Evolutionary conservation across 2,113 vertebrate genomes (phyloP).

Genomic region (Aramus guarauna): DNA sequence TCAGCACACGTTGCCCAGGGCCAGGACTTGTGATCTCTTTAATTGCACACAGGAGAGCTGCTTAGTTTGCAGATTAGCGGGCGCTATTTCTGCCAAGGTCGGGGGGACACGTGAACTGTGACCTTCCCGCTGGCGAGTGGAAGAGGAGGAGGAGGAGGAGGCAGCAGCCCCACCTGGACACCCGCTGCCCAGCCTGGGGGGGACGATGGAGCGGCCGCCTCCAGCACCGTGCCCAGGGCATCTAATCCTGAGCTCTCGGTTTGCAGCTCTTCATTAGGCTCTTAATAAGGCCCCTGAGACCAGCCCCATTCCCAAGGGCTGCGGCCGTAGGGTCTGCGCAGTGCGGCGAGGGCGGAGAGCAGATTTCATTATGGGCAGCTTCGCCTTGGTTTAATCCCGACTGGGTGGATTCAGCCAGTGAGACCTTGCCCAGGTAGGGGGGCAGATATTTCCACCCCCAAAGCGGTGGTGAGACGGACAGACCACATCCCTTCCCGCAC

Average conservation of each 20-base stretch:
- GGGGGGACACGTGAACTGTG: conserved; percentile 34
- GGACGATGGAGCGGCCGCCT: fast-evolving
- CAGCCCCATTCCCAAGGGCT: fast-evolving
- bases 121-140: background rate
- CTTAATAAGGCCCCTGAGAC: background rate
- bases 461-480: background rate
- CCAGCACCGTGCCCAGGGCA: fast-evolving
- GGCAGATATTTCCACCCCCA: background rate
- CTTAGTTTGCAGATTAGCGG: conserved; percentile 39
- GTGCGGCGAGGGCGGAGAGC: background rate
- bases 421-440: background rate
- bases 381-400: background rate
- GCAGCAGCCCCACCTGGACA: background rate
- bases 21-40: background rate
- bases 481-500: background rate
- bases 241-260: background rate
- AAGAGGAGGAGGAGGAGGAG: background rate
- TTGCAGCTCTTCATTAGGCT: background rate
- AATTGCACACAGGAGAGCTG: conserved; percentile 46
- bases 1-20: background rate
- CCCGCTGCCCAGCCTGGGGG: fast-evolving
- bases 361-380: background rate
- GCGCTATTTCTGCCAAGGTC: conserved; percentile 40
- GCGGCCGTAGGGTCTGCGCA: background rate
- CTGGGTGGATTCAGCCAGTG: background rate